phyloP scores from a whole-genome alignment of 2,113 vertebrate species.

The Onychorhynchus coronatus region DNA sequence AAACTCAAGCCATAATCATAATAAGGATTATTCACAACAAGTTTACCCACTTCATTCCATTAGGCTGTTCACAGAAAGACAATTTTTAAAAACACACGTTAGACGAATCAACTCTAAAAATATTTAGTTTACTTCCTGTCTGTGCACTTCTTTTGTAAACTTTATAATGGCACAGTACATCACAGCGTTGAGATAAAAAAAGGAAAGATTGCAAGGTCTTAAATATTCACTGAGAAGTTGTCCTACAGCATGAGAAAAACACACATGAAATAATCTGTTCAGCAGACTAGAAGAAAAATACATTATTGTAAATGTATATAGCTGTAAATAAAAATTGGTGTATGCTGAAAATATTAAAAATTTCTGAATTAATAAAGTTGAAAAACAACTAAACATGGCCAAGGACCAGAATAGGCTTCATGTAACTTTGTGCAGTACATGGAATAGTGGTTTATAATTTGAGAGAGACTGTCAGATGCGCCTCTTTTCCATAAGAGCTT shows the following conservation, averaged over 20 bases:
- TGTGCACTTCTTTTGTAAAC: neutral
- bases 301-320: neutral
- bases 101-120: neutral
- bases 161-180: neutral
- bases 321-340: neutral
- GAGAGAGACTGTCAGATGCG: neutral
- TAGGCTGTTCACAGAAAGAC: neutral
- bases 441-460: neutral
- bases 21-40: neutral
- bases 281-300: neutral
- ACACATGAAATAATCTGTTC: neutral
- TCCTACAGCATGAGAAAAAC: neutral
- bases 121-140: neutral
- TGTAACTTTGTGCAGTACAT: neutral
- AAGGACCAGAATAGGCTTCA: fast-evolving
- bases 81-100: neutral
- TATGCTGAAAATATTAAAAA: neutral
- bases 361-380: neutral
- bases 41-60: neutral
- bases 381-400: neutral
- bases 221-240: neutral
- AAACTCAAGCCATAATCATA: neutral
- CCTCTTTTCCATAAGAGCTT: neutral
- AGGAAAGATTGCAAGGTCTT: neutral
- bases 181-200: neutral